phyloP scores from a whole-genome alignment of 2,113 vertebrate species.

The Charina bottae region DNA sequence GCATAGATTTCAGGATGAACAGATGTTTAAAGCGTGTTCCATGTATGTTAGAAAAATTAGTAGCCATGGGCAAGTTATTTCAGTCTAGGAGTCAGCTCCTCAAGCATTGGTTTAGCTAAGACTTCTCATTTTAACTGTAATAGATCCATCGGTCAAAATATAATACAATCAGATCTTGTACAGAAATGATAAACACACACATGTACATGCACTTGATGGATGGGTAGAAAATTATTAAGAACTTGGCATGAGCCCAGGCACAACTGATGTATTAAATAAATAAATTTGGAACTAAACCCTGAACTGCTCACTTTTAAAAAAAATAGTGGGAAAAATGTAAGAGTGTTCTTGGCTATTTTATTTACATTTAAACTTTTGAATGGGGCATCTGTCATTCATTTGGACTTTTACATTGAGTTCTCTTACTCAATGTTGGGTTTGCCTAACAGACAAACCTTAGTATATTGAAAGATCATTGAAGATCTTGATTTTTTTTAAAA shows the following conservation, averaged over 20 bases:
- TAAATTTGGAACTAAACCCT: constrained; percentile 68
- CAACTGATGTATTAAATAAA: constrained; percentile 9
- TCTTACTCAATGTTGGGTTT: constrained; percentile 72
- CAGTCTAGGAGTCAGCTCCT: constrained; percentile 54
- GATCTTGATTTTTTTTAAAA: constrained; percentile 62
- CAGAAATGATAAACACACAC: constrained; percentile 30
- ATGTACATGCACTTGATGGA: constrained; percentile 52
- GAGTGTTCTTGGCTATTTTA: constrained; percentile 77
- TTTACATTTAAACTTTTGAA: constrained; percentile 80
- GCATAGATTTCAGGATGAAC: constrained; percentile 52
- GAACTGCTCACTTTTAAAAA: constrained; percentile 68
- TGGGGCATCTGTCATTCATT: constrained; percentile 78
- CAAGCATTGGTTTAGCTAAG: constrained; percentile 64
- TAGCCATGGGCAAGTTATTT: constrained; percentile 55
- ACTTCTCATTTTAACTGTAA: constrained; percentile 32
- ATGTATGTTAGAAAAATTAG: constrained; percentile 53
- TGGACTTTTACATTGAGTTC: constrained; percentile 65
- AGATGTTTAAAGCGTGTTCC: constrained; percentile 61
- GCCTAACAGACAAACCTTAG: constrained; percentile 67
- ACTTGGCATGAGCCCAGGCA: constrained; percentile 67
- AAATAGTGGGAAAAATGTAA: constrained; percentile 74
- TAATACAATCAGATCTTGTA: constrained; percentile 57
- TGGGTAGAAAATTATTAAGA: constrained; percentile 68
- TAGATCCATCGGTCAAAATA: constrained; percentile 46
- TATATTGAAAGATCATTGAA: constrained; percentile 79